Conservation (phyloP, 30 jellyfish, hydroid and myxozoan genomes). For the Cassiopea andromeda region DNA sequence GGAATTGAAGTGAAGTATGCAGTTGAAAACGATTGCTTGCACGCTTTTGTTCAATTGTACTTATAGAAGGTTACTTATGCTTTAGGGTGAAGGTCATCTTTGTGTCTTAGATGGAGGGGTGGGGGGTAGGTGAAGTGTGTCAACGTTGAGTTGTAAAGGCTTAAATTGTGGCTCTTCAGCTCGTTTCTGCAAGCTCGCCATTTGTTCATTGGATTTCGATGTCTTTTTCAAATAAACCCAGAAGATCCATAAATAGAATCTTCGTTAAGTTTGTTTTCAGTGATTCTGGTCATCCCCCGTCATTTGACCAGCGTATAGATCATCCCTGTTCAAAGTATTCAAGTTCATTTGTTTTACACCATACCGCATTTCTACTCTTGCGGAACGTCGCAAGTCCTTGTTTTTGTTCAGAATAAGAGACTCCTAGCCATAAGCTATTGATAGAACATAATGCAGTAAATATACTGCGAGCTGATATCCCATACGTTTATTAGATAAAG, state of each 20-base stretch:
- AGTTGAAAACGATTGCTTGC: too few species aligned
- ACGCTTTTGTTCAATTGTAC: too few species aligned
- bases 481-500: too few species aligned
- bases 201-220: neutral
- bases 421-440: neutral
- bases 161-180: neutral
- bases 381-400: neutral
- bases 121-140: neutral
- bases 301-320: neutral
- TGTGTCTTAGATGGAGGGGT: too few species aligned
- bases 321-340: neutral
- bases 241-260: neutral
- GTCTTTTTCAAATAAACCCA: neutral
- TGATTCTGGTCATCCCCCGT: neutral
- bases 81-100: too few species aligned
- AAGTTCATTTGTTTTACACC: neutral
- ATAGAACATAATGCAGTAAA: neutral
- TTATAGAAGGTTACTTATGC: too few species aligned
- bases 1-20: too few species aligned
- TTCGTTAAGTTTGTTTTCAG: neutral
- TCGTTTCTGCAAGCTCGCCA: neutral
- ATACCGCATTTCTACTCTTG: neutral
- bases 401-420: neutral
- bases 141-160: neutral
- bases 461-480: neutral